These are phyloP conservation scores for Macrobrachium nipponense DNA, from an alignment of 1,140 invertebrate genomes.

Conservation along the genomic window DNA sequence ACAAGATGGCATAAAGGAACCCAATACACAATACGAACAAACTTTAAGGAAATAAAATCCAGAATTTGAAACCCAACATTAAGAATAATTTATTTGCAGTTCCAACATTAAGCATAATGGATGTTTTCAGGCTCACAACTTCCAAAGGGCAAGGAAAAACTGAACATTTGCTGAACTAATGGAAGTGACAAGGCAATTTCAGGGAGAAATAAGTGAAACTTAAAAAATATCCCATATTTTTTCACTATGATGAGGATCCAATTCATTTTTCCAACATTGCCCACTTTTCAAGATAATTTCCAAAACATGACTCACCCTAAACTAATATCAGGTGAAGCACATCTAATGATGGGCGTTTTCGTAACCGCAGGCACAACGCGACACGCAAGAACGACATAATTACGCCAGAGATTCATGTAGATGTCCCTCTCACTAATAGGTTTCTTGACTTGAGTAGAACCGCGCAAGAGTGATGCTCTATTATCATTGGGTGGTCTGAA, in stretches of 20 bases:
- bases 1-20: not conserved
- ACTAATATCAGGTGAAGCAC: conserved; percentile 88
- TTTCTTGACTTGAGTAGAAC: conserved; percentile 80
- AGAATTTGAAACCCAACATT: too few relatives aligned
- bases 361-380: conserved; percentile 85
- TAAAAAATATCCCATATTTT: too few relatives aligned
- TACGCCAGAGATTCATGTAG: conserved; percentile 95
- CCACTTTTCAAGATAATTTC: not conserved
- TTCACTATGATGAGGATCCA: too few relatives aligned
- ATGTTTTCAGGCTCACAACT: too few relatives aligned
- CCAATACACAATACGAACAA: not conserved
- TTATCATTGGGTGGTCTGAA: conserved; percentile 95
- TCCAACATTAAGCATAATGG: too few relatives aligned
- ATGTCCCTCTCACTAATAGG: conserved; percentile 90
- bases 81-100: too few relatives aligned
- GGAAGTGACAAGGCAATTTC: too few relatives aligned
- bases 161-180: too few relatives aligned
- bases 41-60: too few relatives aligned
- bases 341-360: conserved; percentile 82
- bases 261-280: too few relatives aligned
- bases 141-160: too few relatives aligned
- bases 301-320: conserved; percentile 47
- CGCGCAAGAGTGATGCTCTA: conserved; percentile 88
- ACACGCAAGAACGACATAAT: conserved; percentile 95
- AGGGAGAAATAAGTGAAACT: too few relatives aligned